Base-by-base conservation (phyloP, 2,888 invertebrate genomes). In the Alloplasta piceator region DNA sequence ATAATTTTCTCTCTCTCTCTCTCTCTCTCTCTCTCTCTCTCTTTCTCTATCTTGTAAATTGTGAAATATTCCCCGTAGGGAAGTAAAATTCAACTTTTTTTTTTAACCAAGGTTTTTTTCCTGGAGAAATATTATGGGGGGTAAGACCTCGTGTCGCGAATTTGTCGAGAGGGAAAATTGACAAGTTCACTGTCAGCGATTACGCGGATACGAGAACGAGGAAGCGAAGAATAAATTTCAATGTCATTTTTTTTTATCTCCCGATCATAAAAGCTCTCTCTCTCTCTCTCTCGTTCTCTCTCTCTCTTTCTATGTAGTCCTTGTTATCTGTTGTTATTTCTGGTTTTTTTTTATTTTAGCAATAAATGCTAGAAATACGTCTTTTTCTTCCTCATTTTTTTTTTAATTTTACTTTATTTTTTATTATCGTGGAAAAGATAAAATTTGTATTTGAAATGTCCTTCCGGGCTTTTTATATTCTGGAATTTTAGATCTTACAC, bases 171-270 rank as follows among this genome's bases (percentile, higher is more conserved):
- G 26, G 26, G 9, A 39, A 38, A 14, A 4, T 39, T 52, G 14
- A 26, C 66, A 66, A 66, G 66, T 66, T 66, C 66, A 66, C 66
- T 52, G 66, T 52, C 66, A 39, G 12, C 48, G 50, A 66, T 50
- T 39, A 66, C 66, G 66, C 38, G 52, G 39, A 10, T 3, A 64
- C 16, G 10, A 50, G 7, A 39, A 41, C 39, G 14, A 52, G 16
- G 39, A 67, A 52, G 14, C 10, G 12, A 9, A 26, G 14, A 14
- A 52, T 41, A 52, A 38, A 52, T 16, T 67, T 67, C 66, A 52
- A 52, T 39, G 66, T 39, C 66, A 67, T 52, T 12, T 6, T 52
- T 67, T 52, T 52, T 52, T 39, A 36, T 16, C 14, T 1, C 12
- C 9, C 6, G 12, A 38, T 14, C 6, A 52, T 52, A 52, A 52